Percentiles rank a stretch among this genome's conserved stretches.
phyloP scores from a whole-genome alignment of 2,113 vertebrate genomes.

The Acanthisitta chloris region DNA sequence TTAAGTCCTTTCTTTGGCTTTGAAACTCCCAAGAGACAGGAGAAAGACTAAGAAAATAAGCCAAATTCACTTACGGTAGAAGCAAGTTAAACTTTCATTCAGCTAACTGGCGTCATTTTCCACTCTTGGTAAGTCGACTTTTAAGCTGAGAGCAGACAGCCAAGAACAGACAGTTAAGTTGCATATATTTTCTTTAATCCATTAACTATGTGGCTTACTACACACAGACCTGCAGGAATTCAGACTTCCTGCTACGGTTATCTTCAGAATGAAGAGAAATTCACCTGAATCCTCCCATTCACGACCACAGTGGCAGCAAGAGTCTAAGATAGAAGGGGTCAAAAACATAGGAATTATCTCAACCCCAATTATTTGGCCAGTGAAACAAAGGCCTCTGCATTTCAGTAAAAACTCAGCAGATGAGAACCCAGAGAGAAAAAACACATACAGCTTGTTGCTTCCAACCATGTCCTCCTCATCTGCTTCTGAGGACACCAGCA shows the following conservation, averaged over 20 bases:
- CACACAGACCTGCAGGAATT: constrained; percentile 67
- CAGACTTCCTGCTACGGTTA: constrained; percentile 54
- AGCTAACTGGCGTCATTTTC: neutral
- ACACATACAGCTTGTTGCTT: constrained; percentile 4
- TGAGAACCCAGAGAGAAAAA: constrained; percentile 35
- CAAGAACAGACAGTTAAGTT: neutral
- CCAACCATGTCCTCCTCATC: constrained; percentile 25
- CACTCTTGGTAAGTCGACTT: neutral
- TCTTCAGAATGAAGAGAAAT: constrained; percentile 71
- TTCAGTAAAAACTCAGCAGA: constrained; percentile 62
- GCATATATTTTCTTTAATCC: constrained; percentile 33
- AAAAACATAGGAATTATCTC: constrained; percentile 83
- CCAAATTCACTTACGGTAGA: neutral
- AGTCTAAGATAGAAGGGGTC: constrained; percentile 68
- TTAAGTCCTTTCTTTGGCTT: neutral
- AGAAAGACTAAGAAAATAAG: neutral
- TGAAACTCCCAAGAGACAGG: neutral
- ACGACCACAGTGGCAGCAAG: constrained; percentile 27
- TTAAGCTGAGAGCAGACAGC: neutral
- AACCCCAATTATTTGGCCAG: constrained; percentile 79
- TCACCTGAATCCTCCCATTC: constrained; percentile 28
- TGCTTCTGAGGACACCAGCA: constrained; percentile 26
- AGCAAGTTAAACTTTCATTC: neutral
- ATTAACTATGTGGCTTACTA: constrained; percentile 49
- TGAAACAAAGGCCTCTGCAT: constrained; percentile 73